Evolutionary conservation across 2,888 invertebrate species (phyloP), one percentile per base, ranked within the genome.

Genomic region (Amaurobius ferox): DNA sequence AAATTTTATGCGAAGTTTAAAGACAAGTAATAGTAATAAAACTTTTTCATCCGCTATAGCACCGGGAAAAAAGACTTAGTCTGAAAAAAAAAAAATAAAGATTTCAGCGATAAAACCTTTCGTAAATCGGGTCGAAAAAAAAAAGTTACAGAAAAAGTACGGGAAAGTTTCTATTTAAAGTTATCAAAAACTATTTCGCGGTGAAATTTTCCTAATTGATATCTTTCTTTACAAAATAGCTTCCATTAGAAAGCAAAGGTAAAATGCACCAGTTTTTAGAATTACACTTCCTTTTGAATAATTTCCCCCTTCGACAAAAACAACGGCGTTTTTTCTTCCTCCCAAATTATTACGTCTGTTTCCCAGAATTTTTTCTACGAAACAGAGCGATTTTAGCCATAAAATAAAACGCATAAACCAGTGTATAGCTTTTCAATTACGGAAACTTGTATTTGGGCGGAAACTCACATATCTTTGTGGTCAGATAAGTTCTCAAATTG

Each of bases 401-500:
- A 78, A 85, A 85, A 78, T 71, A 64, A 44, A 29, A 70, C 71
- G 48, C 35, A 66, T 67, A 77, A 74, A 80, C 68, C 32, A 55
- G 39, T 32, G 40, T 77, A 77, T 85, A 77, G 77, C 71, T 77
- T 85, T 85, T 85, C 83, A 85, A 85, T 85, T 85, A 85, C 67
- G 26, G 72, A 71, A 85, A 77, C 67, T 77, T 77, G 66, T 77
- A 72, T 77, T 85, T 71, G 29, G 40, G 66, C 77, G 83, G 83
- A 71, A 85, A 77, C 66, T n/a, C 28, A 62, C 64, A 26, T 77
- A 77, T 77, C 77, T 76, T 71, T 77, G 74, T 48, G 77, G 83
- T 85, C 77, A 77, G 83, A 85, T 85, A 85, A 85, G 39, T 85
- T 85, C 77, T 77, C 77, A 72, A 85, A 85, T 77, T 72, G 77